A percentile compares a stretch with the other conserved stretches of the same genome.
Evolutionary conservation across 2,888 invertebrate genomes (phyloP).

Genomic region (Asteroscopus sphinx): DNA sequence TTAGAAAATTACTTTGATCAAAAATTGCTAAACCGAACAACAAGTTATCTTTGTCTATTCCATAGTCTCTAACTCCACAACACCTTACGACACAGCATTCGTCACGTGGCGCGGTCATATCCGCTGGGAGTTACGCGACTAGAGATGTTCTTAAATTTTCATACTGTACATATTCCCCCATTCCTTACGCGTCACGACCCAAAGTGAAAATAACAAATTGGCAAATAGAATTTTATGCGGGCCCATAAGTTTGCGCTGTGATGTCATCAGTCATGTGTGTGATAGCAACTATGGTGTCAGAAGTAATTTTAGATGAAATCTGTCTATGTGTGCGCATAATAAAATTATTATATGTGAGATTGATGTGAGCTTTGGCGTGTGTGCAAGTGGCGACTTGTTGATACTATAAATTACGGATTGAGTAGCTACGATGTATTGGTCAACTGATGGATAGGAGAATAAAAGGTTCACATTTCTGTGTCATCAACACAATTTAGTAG

Average conservation of each 20-base stretch:
- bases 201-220: constrained; percentile 82
- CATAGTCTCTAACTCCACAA: constrained; percentile 42
- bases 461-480: too few species aligned
- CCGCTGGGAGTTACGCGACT: constrained; percentile 72
- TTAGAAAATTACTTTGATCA: too few species aligned
- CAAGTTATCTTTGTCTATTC: constrained; percentile 40
- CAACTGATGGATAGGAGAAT: too few species aligned
- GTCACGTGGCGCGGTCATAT: constrained; percentile 79
- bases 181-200: constrained; percentile 67
- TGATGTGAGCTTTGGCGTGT: too few species aligned
- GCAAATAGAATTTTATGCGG: constrained; percentile 75
- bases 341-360: not conserved
- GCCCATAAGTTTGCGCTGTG: constrained; percentile 40
- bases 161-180: constrained; percentile 67
- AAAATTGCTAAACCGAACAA: too few species aligned
- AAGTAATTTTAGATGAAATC: constrained; percentile 26
- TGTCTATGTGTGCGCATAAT: not conserved
- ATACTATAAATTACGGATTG: too few species aligned
- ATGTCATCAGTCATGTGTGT: constrained; percentile 39
- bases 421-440: too few species aligned
- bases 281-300: constrained; percentile 28
- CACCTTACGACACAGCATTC: constrained; percentile 66
- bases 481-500: too few species aligned
- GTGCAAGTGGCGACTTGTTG: too few species aligned
- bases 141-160: constrained; percentile 84